Evolutionary conservation across 2,113 vertebrate genomes (phyloP).

Genomic region (Corynorhinus townsendii): DNA sequence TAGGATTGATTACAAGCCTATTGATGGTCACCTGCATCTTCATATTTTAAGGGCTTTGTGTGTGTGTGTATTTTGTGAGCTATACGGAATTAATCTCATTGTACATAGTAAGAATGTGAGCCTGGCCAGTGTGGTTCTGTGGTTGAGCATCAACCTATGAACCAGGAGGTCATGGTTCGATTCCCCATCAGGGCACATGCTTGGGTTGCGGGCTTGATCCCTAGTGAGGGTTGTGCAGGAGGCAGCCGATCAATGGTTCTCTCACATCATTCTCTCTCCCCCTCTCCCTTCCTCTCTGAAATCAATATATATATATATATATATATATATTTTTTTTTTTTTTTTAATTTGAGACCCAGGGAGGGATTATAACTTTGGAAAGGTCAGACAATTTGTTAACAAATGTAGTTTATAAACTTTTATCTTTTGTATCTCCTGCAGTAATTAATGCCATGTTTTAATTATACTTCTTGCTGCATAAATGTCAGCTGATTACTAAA

Average conservation of each 20-base stretch:
- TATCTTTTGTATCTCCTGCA: background rate
- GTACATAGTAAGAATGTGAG: background rate
- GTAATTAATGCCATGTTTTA: constrained; percentile 60
- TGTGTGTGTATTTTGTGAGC: background rate
- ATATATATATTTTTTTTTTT: too few species aligned
- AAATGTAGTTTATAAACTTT: constrained; percentile 22
- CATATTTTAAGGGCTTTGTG: background rate
- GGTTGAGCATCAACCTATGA: too few species aligned
- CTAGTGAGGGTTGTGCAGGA: too few species aligned
- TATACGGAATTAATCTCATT: background rate
- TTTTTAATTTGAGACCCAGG: background rate
- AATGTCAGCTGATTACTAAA: constrained; percentile 21
- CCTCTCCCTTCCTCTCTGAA: too few species aligned
- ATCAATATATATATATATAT: too few species aligned
- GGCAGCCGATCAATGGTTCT: too few species aligned
- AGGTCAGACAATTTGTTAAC: constrained; percentile 36
- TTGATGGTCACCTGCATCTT: background rate
- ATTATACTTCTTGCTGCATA: constrained; percentile 47
- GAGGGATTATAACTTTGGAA: background rate
- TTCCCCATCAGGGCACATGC: too few species aligned
- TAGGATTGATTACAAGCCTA: background rate
- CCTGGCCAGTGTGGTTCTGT: too few species aligned
- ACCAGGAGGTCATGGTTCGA: too few species aligned
- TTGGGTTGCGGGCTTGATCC: too few species aligned
- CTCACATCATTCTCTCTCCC: too few species aligned